Evolutionary conservation across 2,113 vertebrate genomes (phyloP), one percentile per base, ranked within the genome.

Genomic region (Gambusia holbrooki): DNA sequence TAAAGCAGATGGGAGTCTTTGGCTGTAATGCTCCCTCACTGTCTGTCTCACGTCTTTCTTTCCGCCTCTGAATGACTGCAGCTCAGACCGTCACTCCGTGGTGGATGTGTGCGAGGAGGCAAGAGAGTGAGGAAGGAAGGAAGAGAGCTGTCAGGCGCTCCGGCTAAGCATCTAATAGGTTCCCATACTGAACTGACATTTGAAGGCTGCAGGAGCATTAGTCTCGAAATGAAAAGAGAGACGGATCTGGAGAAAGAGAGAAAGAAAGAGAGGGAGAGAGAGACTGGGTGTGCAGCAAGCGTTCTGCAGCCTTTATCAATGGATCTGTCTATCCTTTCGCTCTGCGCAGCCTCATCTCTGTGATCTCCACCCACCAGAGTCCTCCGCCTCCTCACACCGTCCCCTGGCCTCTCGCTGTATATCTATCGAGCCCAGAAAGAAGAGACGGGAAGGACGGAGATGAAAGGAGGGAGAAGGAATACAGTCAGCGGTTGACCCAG

Each of bases 271-370:
- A 85, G 81, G 9, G 51, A 5, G 73, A 80, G 71, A 75, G 77
- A 66, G 80, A 88, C 88, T 86, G 89, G 84, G 82, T 89, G 92
- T 92, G 90, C 91, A 87, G 80, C 40, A 68, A 80, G 81, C 82
- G 88, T 85, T 81, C 86, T 71, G 88, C 91, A 84, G 91, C 83
- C 83, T 87, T 93, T 93, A 93, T 94, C 94, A 92, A 92, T 90
- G 90, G 88, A 91, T 93, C 93, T 92, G 88, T 92, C 93, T 82
- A 88, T 89, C 89, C 90, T 86, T 91, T 87, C 88, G 51, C 87
- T 84, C 85, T 84, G 80, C 87, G 75, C 79, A 74, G 87, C 87
- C 88, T 90, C 90, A 91, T 93, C 91, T 92, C 90, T 90, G 82
- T 90, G 87, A 94, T 93, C 92, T 90, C 84, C 85, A 79, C 87